Base-by-base conservation (phyloP, 2,888 invertebrate species). In the Metellina segmentata region DNA sequence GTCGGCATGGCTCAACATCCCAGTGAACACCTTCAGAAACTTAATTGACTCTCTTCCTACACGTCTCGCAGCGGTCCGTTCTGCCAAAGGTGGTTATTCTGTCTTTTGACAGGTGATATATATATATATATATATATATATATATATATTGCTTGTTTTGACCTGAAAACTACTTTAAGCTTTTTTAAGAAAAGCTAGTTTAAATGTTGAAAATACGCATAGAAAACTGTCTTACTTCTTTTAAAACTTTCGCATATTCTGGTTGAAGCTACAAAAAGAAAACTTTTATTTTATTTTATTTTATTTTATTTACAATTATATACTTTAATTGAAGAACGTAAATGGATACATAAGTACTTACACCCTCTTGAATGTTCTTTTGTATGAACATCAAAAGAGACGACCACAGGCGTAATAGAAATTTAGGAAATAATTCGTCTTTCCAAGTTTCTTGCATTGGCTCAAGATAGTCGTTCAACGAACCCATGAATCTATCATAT, bases 331-430 rank as follows among this genome's bases (percentile, higher is more conserved):
- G 34, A 34, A 34, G 34, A 1, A 34, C 34, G 1, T 1, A 20
- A 34, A 11, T 49, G 61, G 20, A 19, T 19, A 20, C 2, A 4
- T 8, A 4, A 72, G 20, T 34, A 92, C 89, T 69, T 72, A 92
- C 92, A 0, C 92, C 92, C 78, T 89, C 86, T n/a, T 89, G 89
- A 86, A 92, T 89, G 19, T 61, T 81, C n/a, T 82, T 79, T 61
- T 89, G 78, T n/a, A 89, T 86, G 52, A 34, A 81, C 19, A 51
- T 75, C n/a, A 92, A 6, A 53, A 85, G 13, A 6, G 61, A 77
- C 16, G 75, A 70, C 89, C 92, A 92, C 4, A 92, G 11, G 13
- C 52, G 49, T 8, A 85, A 85, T 9, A 89, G 8, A 13, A 92
- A 81, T 20, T 77, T 69, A 2, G 85, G 72, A 78, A 89, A 86